A percentile compares a stretch with the other conserved stretches of the same genome.
phyloP scores from a whole-genome alignment of 2,797 vertebrate genomes.

The Rhinoraja longicauda region DNA sequence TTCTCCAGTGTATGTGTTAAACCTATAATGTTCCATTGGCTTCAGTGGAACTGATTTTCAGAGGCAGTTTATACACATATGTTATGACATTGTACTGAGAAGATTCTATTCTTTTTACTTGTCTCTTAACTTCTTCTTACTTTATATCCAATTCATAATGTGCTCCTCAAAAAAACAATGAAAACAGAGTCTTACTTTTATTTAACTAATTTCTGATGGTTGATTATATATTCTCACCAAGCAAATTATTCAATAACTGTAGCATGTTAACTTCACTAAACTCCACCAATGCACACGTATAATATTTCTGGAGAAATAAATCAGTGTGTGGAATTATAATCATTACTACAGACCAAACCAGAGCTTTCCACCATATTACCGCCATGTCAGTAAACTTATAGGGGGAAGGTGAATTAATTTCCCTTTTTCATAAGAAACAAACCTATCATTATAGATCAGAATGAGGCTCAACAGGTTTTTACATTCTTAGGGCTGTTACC shows the following conservation, averaged over 20 bases:
- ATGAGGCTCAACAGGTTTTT: conserved; percentile 43
- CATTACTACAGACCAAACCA: neutral
- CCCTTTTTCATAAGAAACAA: conserved; percentile 29
- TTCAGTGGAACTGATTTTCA: too few species aligned
- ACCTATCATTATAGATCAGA: conserved; percentile 41
- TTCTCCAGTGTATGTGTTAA: too few species aligned
- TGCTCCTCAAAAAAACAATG: neutral
- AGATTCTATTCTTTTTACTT: neutral
- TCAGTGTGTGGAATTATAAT: neutral
- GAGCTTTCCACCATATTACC: neutral
- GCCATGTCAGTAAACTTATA: neutral
- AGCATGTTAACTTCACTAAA: neutral
- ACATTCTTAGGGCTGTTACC: conserved; percentile 44
- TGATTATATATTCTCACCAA: neutral
- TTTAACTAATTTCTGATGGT: neutral
- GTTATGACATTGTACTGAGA: too few species aligned
- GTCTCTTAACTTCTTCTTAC: neutral
- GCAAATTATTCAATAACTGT: neutral
- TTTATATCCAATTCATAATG: neutral
- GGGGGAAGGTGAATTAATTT: conserved; percentile 6
- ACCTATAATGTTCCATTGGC: too few species aligned
- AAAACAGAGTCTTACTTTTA: neutral
- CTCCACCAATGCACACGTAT: too few species aligned
- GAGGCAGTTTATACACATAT: too few species aligned
- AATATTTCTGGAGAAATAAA: neutral